Evolutionary conservation across 2,888 invertebrate genomes (phyloP).

Genomic region (Linnaemya vulpina): DNA sequence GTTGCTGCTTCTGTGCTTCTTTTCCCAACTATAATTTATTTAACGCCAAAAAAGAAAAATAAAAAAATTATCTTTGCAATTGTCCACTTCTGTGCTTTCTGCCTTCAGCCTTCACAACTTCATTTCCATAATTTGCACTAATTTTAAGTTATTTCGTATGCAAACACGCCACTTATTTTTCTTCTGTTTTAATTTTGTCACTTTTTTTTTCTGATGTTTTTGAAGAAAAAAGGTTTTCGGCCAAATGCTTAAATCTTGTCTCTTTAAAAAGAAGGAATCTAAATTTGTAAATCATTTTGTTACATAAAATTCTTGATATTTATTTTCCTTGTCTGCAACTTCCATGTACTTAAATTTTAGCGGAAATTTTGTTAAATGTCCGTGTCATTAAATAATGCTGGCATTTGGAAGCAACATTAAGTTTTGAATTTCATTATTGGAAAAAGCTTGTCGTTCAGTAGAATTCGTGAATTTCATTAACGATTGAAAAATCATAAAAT

Average conservation of each 20-base stretch:
- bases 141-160: conserved; percentile 55
- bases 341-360: neutral
- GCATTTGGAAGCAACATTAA: too few relatives aligned
- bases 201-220: neutral
- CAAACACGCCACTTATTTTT: conserved; percentile 21
- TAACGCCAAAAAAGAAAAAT: neutral
- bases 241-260: conserved; percentile 16
- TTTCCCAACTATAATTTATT: neutral
- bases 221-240: neutral
- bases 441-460: too few relatives aligned
- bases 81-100: conserved; percentile 48
- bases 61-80: conserved; percentile 10
- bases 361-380: conserved; percentile 5
- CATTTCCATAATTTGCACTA: conserved; percentile 60
- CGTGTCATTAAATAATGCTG: neutral
- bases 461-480: neutral
- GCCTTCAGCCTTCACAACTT: conserved; percentile 33
- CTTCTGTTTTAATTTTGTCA: neutral
- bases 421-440: too few relatives aligned
- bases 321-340: neutral
- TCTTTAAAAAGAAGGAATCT: conserved; percentile 1
- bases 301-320: conserved; percentile 2
- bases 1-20: neutral
- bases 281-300: conserved; percentile 21
- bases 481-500: neutral